These are phyloP conservation scores for Elaphurus davidianus DNA, from an alignment of 2,113 vertebrate genomes.

Conservation along the genomic window DNA sequence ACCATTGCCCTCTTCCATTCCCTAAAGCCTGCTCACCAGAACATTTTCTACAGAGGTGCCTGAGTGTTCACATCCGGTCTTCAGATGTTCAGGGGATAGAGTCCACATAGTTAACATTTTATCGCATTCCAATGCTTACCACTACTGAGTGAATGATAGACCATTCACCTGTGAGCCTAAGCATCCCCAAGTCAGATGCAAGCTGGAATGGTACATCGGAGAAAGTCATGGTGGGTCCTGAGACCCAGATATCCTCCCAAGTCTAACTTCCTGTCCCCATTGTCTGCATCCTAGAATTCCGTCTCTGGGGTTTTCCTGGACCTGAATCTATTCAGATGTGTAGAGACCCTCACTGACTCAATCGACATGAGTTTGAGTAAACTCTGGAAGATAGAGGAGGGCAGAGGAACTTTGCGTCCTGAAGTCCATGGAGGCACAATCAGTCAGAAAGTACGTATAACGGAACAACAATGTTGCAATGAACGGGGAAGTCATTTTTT, in stretches of 20 bases:
- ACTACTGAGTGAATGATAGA: background rate
- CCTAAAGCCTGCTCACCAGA: background rate
- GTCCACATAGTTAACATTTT: background rate
- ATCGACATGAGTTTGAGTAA: accelerated
- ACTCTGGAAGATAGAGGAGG: background rate
- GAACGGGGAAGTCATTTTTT: background rate
- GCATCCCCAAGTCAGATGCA: background rate
- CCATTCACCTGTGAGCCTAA: too few relatives aligned
- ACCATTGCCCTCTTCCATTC: background rate
- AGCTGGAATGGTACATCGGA: background rate
- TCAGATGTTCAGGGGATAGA: background rate
- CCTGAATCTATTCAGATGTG: background rate
- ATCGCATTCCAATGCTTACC: background rate
- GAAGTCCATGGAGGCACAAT: accelerated
- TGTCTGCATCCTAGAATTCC: background rate
- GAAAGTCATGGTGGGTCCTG: background rate
- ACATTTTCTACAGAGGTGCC: background rate
- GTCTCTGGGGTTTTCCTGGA: background rate
- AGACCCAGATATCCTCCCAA: background rate
- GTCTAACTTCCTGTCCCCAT: background rate
- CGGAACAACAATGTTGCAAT: background rate
- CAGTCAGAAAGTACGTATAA: accelerated
- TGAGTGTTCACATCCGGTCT: background rate
- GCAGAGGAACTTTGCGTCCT: background rate
- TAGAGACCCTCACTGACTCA: background rate